These are phyloP conservation scores for Arbacia lixula DNA, from an alignment of 53 echinoderm and acorn worm species.

Conservation along the genomic window DNA sequence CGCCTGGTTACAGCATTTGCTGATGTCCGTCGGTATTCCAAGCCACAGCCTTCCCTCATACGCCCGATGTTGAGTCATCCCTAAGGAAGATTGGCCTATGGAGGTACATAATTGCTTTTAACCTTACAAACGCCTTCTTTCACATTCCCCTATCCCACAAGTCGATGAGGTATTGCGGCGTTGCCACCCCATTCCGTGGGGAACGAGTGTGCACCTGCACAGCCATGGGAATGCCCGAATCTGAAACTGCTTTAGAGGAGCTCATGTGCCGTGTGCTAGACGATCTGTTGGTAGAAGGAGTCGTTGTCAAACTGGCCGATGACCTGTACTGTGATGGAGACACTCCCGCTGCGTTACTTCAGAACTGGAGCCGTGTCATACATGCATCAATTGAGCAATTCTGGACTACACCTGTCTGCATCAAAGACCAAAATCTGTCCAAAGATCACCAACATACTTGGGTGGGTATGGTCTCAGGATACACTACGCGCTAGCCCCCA, in stretches of 20 bases:
- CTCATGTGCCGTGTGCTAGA: constrained; percentile 65
- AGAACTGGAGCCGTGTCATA: constrained; percentile 52
- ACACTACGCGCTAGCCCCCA: constrained; percentile 62
- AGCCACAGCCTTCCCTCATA: constrained; percentile 64
- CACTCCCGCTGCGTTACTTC: constrained; percentile 48
- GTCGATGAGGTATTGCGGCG: constrained; percentile 65
- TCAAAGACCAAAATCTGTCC: constrained; percentile 64
- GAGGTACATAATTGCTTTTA: background rate
- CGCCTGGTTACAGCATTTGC: constrained; percentile 65
- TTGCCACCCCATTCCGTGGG: constrained; percentile 60
- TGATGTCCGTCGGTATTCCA: constrained; percentile 57
- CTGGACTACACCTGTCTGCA: constrained; percentile 52
- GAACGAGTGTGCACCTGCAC: constrained; percentile 63
- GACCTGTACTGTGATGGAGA: constrained; percentile 75
- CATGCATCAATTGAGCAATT: constrained; percentile 30
- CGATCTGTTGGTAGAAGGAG: constrained; percentile 43
- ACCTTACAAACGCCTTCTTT: constrained; percentile 66
- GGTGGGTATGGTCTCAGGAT: constrained; percentile 65
- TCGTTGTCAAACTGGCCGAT: constrained; percentile 70
- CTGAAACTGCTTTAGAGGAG: constrained; percentile 71
- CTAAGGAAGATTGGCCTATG: constrained; percentile 52
- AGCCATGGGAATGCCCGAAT: constrained; percentile 74
- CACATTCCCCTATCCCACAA: constrained; percentile 50
- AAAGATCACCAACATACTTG: constrained; percentile 56
- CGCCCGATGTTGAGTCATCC: constrained; percentile 57